Conservation (phyloP, 2,888 invertebrate species). For the Labia minor region DNA sequence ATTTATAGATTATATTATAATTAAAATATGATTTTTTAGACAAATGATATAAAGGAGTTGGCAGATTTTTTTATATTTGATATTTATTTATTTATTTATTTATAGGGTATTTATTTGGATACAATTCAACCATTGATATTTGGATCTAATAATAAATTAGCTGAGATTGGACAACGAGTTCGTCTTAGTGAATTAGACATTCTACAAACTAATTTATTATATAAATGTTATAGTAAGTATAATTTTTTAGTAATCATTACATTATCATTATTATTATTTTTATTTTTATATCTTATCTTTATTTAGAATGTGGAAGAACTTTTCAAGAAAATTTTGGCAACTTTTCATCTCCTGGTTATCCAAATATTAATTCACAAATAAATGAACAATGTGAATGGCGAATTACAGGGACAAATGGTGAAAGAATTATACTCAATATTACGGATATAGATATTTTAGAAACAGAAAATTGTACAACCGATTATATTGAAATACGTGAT, state of each 20-base stretch:
- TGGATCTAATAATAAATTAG: conserved; percentile 56
- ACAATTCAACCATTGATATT: conserved; percentile 79
- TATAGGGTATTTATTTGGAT: conserved; percentile 76
- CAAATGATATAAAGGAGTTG: no score
- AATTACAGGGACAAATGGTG: conserved; percentile 94
- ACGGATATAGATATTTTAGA: conserved; percentile 81
- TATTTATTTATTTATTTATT: not conserved
- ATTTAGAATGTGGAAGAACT: conserved; percentile 77
- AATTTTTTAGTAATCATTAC: conserved; percentile 7
- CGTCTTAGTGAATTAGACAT: conserved; percentile 90
- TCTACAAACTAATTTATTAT: conserved; percentile 89
- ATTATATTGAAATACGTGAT: conserved; percentile 89
- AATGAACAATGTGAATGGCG: conserved; percentile 86
- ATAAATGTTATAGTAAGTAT: conserved; percentile 84
- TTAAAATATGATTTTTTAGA: no score
- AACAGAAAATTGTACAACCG: conserved; percentile 74
- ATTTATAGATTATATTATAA: no score
- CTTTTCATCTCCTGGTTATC: conserved; percentile 66
- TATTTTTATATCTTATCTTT: not conserved
- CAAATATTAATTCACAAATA: conserved; percentile 35
- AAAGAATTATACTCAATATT: conserved; percentile 85
- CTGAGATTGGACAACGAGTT: conserved; percentile 93
- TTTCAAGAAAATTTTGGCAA: conserved; percentile 75
- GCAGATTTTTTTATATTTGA: conserved; percentile 21
- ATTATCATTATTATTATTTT: not conserved